Base-by-base conservation (phyloP, 2,113 vertebrate species). In the Bothrops jararaca region DNA sequence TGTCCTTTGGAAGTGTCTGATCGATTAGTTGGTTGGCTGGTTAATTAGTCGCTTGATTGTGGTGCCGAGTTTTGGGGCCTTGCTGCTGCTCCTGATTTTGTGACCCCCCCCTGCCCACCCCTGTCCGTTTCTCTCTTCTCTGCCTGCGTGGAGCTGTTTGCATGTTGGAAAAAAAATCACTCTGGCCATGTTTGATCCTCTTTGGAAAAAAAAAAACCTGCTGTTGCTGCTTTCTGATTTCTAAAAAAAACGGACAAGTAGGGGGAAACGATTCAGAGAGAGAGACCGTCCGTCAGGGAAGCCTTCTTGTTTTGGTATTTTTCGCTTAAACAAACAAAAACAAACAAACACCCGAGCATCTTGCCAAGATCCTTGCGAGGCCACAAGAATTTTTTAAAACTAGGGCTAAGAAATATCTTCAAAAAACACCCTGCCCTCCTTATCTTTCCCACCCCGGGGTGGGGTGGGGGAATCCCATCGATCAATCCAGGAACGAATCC, bases 181-280 rank as follows among this genome's bases (percentile, higher is more conserved):
- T 98, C 97, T 97, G 97, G 97, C 97, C 98, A 98, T 98, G 97
- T 97, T 50, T 0, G 97, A 96, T 97, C 97, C 97, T 98, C 97
- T n/a, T 98, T 95, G 96, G 48, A 0, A 50, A 50, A 50, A 50
- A 50, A 50, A 97, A 96, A 96, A 98, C 97, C 98, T 98, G 97
- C 97, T 98, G 97, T 98, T 98, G 98, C 98, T 98, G 98, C 98
- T 98, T 98, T 98, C 97, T 97, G 98, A 98, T 98, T 98, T 98
- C 97, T 98, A 97, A 96, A 92, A 97, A 97, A 95, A 89, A 95
- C 95, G 96, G 96, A 96, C 91, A 95, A 48, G 90, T 92, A 96
- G 97, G 96, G 96, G 96, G 97, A 96, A 97, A 90, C 10, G 45
- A 97, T 93, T 96, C 92, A 95, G 98, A 94, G 60, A 50, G 48